Base-by-base conservation (phyloP, 2,797 vertebrate genomes). In the Vultur gryphus region DNA sequence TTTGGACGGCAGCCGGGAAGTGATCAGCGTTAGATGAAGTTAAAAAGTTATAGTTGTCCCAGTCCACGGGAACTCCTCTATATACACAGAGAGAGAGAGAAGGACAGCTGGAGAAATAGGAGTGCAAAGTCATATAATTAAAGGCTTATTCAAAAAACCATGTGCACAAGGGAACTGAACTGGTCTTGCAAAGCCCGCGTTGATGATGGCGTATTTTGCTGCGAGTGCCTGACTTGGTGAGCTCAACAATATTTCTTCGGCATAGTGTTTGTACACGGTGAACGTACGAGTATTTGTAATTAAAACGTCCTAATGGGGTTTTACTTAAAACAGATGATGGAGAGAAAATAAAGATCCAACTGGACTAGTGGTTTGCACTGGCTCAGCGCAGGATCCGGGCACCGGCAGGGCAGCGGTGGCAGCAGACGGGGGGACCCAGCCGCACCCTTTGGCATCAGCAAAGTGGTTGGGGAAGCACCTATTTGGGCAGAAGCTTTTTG, bases 351-450 rank as follows among this genome's bases (percentile, higher is more conserved):
- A 44, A 86, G 10, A 16, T 52, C 17, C 7, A 28, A 18, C 19
- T 41, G 54, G 39, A 54, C n/a, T 11, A 41, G 44, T 4, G 13
- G 12, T 76, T 37, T 55, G 48, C 28, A 2, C 25, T 46, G 64
- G 15, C 48, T 48, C 13, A 24, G 57, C 0, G 2, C 23, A 24
- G 67, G 35, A 7, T 41, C 13, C 1, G 1, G 54, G 26, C 23
- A 39, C 10, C 16, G 1, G 28, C 24, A 39, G 39, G 51, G 52
- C 29, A 15, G 61, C 1, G 5, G 9, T 28, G 66, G 31, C 49
- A n/a, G n/a, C 31, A 26, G 54, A 8, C 2, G 11, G 3, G 9
- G 25, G 64, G 62, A 69, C 55, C 33, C 33, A 37, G 35, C 26
- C 3, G 2, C 19, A 37, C 16, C 54, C n/a, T 73, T 80, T 15